phyloP scores from a whole-genome alignment of 2,797 vertebrate species.

The Microtus agrestis region DNA sequence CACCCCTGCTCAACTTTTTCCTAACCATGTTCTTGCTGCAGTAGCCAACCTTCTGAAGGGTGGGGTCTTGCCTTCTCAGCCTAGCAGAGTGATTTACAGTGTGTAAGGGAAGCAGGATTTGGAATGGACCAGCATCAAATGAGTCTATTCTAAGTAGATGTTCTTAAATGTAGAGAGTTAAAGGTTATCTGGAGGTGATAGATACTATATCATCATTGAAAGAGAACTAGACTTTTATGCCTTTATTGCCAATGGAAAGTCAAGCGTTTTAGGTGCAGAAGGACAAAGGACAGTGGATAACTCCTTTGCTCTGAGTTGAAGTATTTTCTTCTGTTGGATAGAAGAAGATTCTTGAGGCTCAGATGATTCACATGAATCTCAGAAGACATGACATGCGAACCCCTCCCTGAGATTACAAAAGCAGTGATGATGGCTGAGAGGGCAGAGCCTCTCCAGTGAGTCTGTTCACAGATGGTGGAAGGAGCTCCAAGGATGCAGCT shows the following conservation, averaged over 20 bases:
- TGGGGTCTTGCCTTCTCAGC: accelerated
- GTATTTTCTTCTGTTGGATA: background rate
- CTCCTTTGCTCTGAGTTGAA: background rate
- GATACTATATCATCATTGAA: background rate
- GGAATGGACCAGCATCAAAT: background rate
- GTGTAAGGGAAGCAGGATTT: too few relatives aligned
- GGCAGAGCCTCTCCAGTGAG: background rate
- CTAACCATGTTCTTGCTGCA: background rate
- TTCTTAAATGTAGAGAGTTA: background rate
- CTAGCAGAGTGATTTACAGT: background rate
- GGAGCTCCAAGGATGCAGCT: too few relatives aligned
- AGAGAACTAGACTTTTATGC: background rate
- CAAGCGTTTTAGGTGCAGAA: background rate
- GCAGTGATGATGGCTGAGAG: background rate
- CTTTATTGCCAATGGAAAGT: background rate
- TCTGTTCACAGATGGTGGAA: background rate
- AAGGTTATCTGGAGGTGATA: background rate
- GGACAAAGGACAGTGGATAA: background rate
- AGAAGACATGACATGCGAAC: background rate
- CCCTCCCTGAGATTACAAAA: background rate
- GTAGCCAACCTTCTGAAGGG: background rate
- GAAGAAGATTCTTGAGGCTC: background rate
- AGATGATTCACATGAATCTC: background rate
- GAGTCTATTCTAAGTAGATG: background rate
- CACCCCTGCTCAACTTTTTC: background rate